Percentiles rank a stretch among this genome's conserved stretches.
These are phyloP conservation scores for Patella pellucida DNA, from an alignment of 2,888 invertebrate species.

Conservation along the genomic window DNA sequence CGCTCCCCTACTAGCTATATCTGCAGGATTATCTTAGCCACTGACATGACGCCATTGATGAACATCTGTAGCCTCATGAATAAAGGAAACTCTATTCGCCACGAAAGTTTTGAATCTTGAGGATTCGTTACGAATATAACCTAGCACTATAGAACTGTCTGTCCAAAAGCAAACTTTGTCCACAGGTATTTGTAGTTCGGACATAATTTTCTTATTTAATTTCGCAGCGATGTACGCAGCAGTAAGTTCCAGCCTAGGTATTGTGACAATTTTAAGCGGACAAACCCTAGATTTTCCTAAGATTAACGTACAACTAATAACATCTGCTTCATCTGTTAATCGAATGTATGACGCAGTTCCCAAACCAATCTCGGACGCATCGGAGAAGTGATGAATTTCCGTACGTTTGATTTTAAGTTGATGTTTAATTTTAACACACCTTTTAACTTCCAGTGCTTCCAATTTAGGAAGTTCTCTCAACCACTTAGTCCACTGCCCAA, in stretches of 20 bases:
- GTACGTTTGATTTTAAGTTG: slow-evolving; percentile 15
- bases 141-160: slow-evolving; percentile 29
- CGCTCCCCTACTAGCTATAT: slow-evolving; percentile 24
- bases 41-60: slow-evolving; percentile 26
- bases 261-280: slow-evolving; percentile 27
- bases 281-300: slow-evolving; percentile 31
- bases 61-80: slow-evolving; percentile 1
- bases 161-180: slow-evolving; percentile 29
- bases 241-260: slow-evolving; percentile 25
- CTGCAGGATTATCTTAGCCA: slow-evolving; percentile 27
- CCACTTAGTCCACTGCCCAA: slow-evolving; percentile 36
- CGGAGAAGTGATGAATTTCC: slow-evolving; percentile 36
- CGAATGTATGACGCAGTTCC: slow-evolving; percentile 33
- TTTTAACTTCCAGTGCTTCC: slow-evolving; percentile 24
- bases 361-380: slow-evolving; percentile 34
- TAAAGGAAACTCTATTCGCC: slow-evolving; percentile 20
- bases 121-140: slow-evolving; percentile 29
- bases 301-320: slow-evolving; percentile 15
- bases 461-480: slow-evolving; percentile 24
- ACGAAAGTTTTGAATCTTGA: slow-evolving; percentile 31
- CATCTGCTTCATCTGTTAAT: slow-evolving; percentile 18
- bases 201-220: slow-evolving; percentile 22
- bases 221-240: slow-evolving; percentile 27
- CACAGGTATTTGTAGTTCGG: slow-evolving; percentile 25
- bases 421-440: slow-evolving; percentile 31